Evolutionary conservation across 2,888 invertebrate genomes (phyloP).

Genomic region (Trachelus troglodyta): DNA sequence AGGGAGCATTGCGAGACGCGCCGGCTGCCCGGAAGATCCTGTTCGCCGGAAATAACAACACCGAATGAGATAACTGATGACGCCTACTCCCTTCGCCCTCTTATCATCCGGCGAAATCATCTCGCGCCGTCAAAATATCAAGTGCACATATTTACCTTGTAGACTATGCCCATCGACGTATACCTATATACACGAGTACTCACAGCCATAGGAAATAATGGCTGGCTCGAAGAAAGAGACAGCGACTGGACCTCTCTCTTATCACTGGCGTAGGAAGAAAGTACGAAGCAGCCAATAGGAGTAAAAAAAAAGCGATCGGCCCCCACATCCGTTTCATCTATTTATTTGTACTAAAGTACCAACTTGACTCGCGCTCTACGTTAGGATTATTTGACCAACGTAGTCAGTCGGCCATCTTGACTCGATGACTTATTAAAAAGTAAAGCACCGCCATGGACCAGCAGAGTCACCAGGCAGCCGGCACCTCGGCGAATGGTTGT

Average conservation of each 20-base stretch:
- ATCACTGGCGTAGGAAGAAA: too few species aligned
- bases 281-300: too few species aligned
- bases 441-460: not conserved
- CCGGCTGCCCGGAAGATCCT: slow-evolving; percentile 63
- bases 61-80: slow-evolving; percentile 20
- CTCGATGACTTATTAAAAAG: not conserved
- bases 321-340: too few species aligned
- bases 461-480: not conserved
- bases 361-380: too few species aligned
- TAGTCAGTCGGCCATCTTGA: not conserved
- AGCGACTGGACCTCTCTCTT: too few species aligned
- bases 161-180: not conserved
- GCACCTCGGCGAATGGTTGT: not conserved
- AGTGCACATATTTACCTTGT: not conserved
- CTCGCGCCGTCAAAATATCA: not conserved
- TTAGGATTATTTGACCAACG: not conserved
- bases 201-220: too few species aligned
- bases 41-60: slow-evolving; percentile 42
- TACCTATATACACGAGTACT: too few species aligned
- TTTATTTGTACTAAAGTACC: too few species aligned
- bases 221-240: too few species aligned
- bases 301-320: too few species aligned
- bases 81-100: not conserved
- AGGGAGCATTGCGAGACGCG: slow-evolving; percentile 65
- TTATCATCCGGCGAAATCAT: not conserved